A percentile compares a stretch with the other conserved stretches of the same genome.
These are phyloP conservation scores for Catharus fuscescens DNA, from an alignment of 2,113 vertebrate species.

Conservation along the genomic window DNA sequence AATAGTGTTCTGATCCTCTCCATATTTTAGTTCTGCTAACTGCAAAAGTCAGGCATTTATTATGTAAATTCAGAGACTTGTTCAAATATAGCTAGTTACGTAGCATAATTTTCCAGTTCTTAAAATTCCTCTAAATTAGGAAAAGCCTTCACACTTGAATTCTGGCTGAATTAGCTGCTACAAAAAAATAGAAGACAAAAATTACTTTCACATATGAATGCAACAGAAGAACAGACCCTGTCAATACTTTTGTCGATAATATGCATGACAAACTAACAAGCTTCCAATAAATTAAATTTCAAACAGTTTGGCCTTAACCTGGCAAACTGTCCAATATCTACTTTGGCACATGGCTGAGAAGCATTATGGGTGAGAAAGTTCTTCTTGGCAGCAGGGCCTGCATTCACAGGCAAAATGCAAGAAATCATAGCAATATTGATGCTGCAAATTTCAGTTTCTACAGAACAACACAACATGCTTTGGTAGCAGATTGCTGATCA, in stretches of 20 bases:
- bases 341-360: not conserved
- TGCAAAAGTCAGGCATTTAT: slow-evolving; percentile 33
- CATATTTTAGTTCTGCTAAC: slow-evolving; percentile 41
- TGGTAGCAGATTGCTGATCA: not conserved
- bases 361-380: not conserved
- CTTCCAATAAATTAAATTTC: slow-evolving; percentile 3
- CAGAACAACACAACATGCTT: not conserved
- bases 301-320: not conserved
- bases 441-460: not conserved
- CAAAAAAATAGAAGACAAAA: slow-evolving; percentile 18
- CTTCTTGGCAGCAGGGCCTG: not conserved
- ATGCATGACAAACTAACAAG: not conserved
- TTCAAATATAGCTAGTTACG: not conserved
- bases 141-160: slow-evolving; percentile 28
- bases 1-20: slow-evolving; percentile 13
- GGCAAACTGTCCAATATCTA: not conserved
- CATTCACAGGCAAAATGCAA: not conserved
- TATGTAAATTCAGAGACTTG: slow-evolving; percentile 32
- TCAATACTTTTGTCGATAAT: not conserved
- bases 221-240: slow-evolving; percentile 10
- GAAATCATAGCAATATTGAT: not conserved
- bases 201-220: slow-evolving; percentile 4
- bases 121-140: slow-evolving; percentile 38
- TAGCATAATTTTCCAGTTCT: slow-evolving; percentile 44
- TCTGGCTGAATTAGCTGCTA: slow-evolving; percentile 9